Base-by-base conservation (phyloP, 2,888 invertebrate species). In the Epirrita christyi region DNA sequence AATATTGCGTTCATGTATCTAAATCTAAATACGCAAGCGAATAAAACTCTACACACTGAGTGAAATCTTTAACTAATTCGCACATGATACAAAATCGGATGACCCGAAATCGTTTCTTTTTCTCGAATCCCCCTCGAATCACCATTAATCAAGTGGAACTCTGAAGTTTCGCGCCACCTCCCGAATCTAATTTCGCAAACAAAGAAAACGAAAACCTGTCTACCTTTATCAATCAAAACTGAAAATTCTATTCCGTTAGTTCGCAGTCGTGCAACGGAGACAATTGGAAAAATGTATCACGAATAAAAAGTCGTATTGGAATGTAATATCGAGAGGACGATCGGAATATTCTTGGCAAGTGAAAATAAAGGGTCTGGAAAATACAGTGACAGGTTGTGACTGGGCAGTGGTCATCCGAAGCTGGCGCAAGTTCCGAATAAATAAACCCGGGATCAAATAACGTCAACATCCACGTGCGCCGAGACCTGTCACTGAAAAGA, bases 141-240 rank as follows among this genome's bases (percentile, higher is more conserved):
- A 81, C 85, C 88, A 91, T 91, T 88, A 89, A 90, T 91, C 89
- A 90, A 88, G 82, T 84, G 80, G 80, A 85, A 86, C 85, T 77
- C 80, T 85, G 85, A 85, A 89, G 83, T 83, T 85, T 83, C 82
- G 81, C 84, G 85, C 85, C 81, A 84, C 83, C 85, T 86, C 78
- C 85, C 73, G 81, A 87, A 89, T 88, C 87, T 87, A 89, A 91
- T 89, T 89, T 86, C 80, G 84, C 84, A 89, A 91, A 90, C 89
- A 90, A 90, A 89, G 87, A 89, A 90, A 88, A 81, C 85, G 86
- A 85, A 89, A 89, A 85, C 83, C 86, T 84, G 88, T 90, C 90
- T 89, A 90, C 90, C 89, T 89, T 88, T 91, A 90, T 90, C 92
- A 90, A 90, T 92, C 89, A 90, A 89, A 92, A 90, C 85, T 86